Base-by-base conservation (phyloP, 2,797 vertebrate species). In the Sternarchorhynchus goeldii region DNA sequence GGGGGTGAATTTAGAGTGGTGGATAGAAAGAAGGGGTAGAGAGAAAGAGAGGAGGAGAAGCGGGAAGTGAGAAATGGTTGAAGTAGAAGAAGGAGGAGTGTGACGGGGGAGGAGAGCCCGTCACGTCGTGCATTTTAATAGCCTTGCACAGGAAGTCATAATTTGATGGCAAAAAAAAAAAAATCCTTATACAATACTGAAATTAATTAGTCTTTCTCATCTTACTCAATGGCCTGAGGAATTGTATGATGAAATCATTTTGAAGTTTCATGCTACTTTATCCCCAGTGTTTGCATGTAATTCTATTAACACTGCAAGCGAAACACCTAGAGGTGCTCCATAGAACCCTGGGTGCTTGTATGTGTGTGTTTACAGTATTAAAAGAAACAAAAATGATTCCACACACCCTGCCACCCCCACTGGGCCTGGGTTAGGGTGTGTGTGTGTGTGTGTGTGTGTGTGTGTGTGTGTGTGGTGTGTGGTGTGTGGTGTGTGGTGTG, bases 351-450 rank as follows among this genome's bases (percentile, higher is more conserved):
- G 25, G 10, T 66, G 31, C 45, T 21, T 64, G 39, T 63, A 59
- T 39, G 32, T 76, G 64, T 76, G 74, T 39, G 67, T 63, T 31
- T 60, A 4, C 4, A 18, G 36, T 34, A 39, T n/a, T n/a, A 41
- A 31, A 56, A 55, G 68, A 50, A 79, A n/a, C n/a, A n/a, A 25
- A 25, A 25, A 25, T 1, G 25, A 41, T 18, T 32, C 32, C 55
- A 18, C 2, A 45, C 56, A 57, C 25, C 77, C 58, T 34, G 59
- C 53, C 58, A 76, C 55, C 57, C n/a, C 21, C 31, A 62, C 75
- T 18, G 58, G 25, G 70, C 69, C 65, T 29, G 69, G 88, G 85
- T 88, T 86, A 88, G 88, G 86, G 82, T 84, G 63, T 79, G 76
- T 58, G 68, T 64, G 79, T 75, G 77, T 81, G 80, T 62, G 68